Conservation (phyloP, 2,113 vertebrate genomes). For the Indri indri region DNA sequence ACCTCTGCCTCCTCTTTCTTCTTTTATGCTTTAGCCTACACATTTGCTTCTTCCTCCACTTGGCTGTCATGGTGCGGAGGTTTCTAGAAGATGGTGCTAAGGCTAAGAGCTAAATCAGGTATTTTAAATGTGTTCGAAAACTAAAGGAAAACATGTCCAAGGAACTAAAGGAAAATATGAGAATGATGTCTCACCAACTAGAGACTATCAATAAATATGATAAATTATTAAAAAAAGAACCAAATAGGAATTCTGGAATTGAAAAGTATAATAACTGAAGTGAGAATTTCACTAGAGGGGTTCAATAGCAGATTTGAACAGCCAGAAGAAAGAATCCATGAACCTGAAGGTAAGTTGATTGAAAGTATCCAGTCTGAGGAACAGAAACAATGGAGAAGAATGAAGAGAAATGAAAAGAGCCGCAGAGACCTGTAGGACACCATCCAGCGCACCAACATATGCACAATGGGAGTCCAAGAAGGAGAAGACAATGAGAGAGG, state of each 20-base stretch:
- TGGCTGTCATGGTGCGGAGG: too few species aligned
- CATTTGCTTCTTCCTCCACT: too few species aligned
- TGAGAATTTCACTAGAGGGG: neutral
- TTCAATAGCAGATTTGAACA: neutral
- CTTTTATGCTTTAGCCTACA: too few species aligned
- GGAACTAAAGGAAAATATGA: slow-evolving; percentile 7
- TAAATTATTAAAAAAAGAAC: neutral
- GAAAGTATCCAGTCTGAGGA: neutral
- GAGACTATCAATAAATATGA: neutral
- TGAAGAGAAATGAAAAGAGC: neutral
- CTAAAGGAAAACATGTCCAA: slow-evolving; percentile 6
- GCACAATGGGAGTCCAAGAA: neutral
- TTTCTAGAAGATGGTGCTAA: too few species aligned
- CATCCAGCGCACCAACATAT: neutral
- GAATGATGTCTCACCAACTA: neutral
- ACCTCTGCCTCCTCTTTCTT: too few species aligned
- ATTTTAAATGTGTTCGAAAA: slow-evolving; percentile 29
- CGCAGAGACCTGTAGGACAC: neutral
- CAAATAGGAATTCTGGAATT: neutral
- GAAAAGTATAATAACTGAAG: neutral
- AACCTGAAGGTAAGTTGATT: neutral
- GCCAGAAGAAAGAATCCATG: neutral
- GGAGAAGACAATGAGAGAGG: neutral
- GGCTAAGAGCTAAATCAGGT: neutral
- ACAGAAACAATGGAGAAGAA: neutral